Base-by-base conservation (phyloP, 2,113 vertebrate species). In the Solenodon paradoxus region DNA sequence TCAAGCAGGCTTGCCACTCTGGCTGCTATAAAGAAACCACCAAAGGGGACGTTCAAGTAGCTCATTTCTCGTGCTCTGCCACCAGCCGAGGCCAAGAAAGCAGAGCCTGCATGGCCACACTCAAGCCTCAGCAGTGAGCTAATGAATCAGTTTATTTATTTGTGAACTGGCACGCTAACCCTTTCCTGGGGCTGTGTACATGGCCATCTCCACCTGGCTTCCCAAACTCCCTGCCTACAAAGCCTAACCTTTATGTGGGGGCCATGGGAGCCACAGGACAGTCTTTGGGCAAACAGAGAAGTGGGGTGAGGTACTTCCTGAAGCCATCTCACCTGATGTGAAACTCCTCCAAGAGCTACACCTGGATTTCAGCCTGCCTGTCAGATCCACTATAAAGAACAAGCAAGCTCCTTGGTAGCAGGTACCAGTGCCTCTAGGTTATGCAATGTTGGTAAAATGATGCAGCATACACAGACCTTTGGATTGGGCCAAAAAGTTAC, bases 91-190 rank as follows among this genome's bases (percentile, higher is more conserved):
- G 93, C 97, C 96, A 96, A 83, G 86, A 90, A 92, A 94, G 92
- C 69, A 74, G 64, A 86, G 82, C 35, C 74, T 86, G 53, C 91
- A 86, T 38, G 91, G 95, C 88, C 79, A 88, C 63, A 64, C 49
- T 96, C 63, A 91, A 94, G 93, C 71, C 88, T 86, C 74, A 63
- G 90, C 87, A 84, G 74, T 83, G 69, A 93, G 42, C 93, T 95
- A 91, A 96, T 96, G 95, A 97, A 96, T 97, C 83, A 82, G 93
- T 91, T 97, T 94, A 81, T 96, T 96, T 96, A 94, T 96, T 93
- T 93, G 83, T 42, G 49, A 94, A 84, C 87, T 95, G 93, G 97
- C 95, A 96, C 0, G 0, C 64, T 63, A 77, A 81, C 61, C 72
- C 55, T 92, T 96, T 96, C 92, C 95, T 1, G 64, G n/a, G 92